Percentiles rank a stretch among this genome's conserved stretches.
Evolutionary conservation across 2,113 vertebrate species (phyloP).

Genomic region (Tragelaphus imberbis): DNA sequence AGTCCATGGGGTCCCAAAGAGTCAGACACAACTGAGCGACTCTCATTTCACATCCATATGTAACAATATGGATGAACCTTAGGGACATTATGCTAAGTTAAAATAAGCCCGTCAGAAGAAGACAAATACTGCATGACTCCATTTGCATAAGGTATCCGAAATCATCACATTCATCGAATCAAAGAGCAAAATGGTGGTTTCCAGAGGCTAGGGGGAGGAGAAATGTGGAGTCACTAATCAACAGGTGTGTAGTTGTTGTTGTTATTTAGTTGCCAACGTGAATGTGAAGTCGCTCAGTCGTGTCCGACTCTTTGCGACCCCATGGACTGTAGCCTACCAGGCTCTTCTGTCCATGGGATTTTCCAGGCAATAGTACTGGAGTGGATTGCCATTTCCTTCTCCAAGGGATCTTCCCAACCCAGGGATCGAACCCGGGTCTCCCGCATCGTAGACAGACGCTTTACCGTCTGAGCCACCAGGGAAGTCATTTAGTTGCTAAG

Average conservation of each 20-base stretch:
- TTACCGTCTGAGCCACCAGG: too few relatives aligned
- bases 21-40: neutral
- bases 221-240: neutral
- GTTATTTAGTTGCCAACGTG: neutral
- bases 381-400: neutral
- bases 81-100: neutral
- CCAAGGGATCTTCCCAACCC: neutral
- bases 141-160: neutral
- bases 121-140: neutral
- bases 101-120: neutral
- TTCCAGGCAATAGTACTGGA: neutral
- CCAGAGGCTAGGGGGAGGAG: neutral
- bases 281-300: neutral
- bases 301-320: neutral
- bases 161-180: neutral
- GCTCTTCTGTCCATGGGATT: neutral
- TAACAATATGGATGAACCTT: neutral
- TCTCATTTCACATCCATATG: neutral
- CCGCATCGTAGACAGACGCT: too few relatives aligned
- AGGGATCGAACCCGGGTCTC: neutral
- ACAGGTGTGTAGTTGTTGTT: neutral
- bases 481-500: neutral
- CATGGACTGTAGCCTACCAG: neutral
- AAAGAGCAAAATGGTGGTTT: neutral
- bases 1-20: neutral